Evolutionary conservation across 2,113 vertebrate genomes (phyloP).

Genomic region (Ceyx cyanopectus): DNA sequence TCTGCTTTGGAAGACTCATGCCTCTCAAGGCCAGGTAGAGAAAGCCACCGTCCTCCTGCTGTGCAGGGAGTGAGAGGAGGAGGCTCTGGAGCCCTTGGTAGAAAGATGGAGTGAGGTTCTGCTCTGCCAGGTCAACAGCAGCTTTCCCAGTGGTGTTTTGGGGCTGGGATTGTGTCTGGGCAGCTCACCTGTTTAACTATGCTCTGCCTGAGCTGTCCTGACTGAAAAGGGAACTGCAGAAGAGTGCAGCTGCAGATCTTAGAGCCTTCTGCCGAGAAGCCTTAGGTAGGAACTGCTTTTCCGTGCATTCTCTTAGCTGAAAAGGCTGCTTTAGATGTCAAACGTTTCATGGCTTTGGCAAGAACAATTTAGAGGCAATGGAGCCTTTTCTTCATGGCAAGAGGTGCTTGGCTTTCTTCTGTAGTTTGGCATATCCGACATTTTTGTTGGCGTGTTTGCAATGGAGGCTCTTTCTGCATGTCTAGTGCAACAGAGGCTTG

Average conservation of each 20-base stretch:
- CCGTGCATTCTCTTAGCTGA: neutral
- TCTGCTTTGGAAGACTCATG: neutral
- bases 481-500: neutral
- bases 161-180: neutral
- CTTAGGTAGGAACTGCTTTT: neutral
- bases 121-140: fast-evolving
- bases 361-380: neutral
- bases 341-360: neutral
- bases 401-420: neutral
- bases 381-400: neutral
- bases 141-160: neutral
- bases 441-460: neutral
- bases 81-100: neutral
- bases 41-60: neutral
- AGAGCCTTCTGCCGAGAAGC: neutral
- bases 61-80: neutral
- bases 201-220: neutral
- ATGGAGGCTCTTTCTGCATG: neutral
- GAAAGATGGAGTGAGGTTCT: neutral
- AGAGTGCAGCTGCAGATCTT: neutral
- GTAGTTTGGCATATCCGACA: neutral
- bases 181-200: fast-evolving
- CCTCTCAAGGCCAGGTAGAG: neutral
- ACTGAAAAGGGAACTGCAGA: neutral
- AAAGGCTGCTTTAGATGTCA: neutral